Evolutionary conservation across 2,888 invertebrate genomes (phyloP), one percentile per base, ranked within the genome.

Genomic region (Glaucopsyche alexis): DNA sequence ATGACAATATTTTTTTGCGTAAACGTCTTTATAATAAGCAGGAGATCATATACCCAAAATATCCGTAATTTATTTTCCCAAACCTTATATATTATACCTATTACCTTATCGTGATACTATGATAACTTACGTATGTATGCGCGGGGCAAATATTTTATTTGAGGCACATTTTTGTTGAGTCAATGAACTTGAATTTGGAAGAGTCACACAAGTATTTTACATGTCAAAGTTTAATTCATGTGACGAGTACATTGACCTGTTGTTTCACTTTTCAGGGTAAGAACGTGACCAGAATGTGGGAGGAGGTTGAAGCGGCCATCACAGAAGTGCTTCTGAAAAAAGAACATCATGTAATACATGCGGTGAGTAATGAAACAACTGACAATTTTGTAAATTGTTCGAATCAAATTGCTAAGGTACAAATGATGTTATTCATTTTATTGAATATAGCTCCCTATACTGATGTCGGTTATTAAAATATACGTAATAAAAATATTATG

Each of bases 301-400:
- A 91, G 0, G 95, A 97, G 82, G 95, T 98, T 2, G 95, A 96
- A 79, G 94, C 95, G 60, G 96, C 98, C 0, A 96, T 99, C 71
- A 93, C 95, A 29, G 94, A 94, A 80, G 94, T 95, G 69, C 93
- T 95, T 64, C 84, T 96, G 42, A 93, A 94, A 67, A 98, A 98
- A 83, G 97, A 98, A 84, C 86, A 94, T 38, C 88, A 94, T 72
- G 94, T 98, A 45, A 90, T 95, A 47, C 93, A 95, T 38, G 90
- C 95, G 38, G 87, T 95, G 75, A 90, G 91, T 83, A 75, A 38
- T 60, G 60, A 60, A 11, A 60, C 47, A 47, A 47, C 7, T 42
- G 8, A 42, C 42, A 42, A 42, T 6, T 42, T 60, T 60, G 19
- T 14, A 13, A 19, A 19, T 42, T 13, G 29, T 29, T 8, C 13